phyloP scores from a whole-genome alignment of 2,113 vertebrate species.

The Eretmochelys imbricata region DNA sequence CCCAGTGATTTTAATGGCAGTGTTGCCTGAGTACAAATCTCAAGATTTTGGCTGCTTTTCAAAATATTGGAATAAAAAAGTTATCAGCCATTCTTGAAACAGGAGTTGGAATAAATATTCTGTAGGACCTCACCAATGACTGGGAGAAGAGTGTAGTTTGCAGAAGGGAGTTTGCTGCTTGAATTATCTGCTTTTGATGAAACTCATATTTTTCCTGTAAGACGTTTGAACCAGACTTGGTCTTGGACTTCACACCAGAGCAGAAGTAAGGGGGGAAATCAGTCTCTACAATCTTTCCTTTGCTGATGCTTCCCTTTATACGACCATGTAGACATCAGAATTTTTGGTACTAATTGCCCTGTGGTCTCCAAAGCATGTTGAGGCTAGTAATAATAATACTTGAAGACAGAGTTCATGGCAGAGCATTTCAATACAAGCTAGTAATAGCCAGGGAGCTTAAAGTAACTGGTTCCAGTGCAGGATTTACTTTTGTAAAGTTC shows the following conservation, averaged over 20 bases:
- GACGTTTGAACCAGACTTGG: neutral
- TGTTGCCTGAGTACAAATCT: neutral
- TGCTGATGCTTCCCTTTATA: neutral
- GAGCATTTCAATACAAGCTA: neutral
- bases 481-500: neutral
- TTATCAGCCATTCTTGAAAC: neutral
- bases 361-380: neutral
- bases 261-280: neutral
- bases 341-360: neutral
- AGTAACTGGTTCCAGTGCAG: neutral
- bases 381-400: neutral
- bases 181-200: neutral
- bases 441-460: neutral
- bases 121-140: neutral
- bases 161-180: neutral
- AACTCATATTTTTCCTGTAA: neutral
- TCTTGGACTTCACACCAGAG: neutral
- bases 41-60: neutral
- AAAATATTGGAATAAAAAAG: neutral
- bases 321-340: neutral
- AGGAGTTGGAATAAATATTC: neutral
- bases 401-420: neutral
- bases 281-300: accelerated
- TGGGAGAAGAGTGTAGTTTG: neutral
- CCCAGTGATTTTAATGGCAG: neutral